These are phyloP conservation scores for Myanophis thanlyinensis DNA, from an alignment of 2,113 vertebrate genomes.

Conservation along the genomic window DNA sequence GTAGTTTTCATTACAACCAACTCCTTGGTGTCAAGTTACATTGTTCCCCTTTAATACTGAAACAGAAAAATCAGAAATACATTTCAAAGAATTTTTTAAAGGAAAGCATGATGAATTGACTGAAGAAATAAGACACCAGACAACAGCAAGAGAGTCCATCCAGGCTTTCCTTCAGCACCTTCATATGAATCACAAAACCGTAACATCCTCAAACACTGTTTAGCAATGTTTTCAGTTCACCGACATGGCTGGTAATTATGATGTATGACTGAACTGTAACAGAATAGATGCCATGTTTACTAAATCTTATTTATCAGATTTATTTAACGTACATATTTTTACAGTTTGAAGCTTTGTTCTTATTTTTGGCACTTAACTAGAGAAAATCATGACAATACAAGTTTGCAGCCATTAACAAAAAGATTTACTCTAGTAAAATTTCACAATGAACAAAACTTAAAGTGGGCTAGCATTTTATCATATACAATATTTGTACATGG, in stretches of 20 bases:
- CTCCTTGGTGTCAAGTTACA: conserved; percentile 62
- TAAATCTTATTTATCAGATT: neutral
- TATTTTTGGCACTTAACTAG: neutral
- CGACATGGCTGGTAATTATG: neutral
- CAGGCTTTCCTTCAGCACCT: conserved; percentile 81
- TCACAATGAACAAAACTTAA: neutral
- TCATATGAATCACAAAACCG: conserved; percentile 56
- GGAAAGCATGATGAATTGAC: conserved; percentile 73
- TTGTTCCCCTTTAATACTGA: conserved; percentile 81
- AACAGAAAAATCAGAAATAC: conserved; percentile 73
- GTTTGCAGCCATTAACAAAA: neutral
- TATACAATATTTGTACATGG: conserved; percentile 67
- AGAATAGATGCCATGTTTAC: neutral
- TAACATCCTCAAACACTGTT: conserved; percentile 28
- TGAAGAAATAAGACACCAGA: conserved; percentile 74
- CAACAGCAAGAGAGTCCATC: conserved; percentile 74
- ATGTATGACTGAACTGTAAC: neutral
- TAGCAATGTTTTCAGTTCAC: conserved; percentile 28
- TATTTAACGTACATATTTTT: neutral
- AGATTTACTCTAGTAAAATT: conserved; percentile 1
- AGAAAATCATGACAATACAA: neutral
- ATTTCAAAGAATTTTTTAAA: conserved; percentile 74
- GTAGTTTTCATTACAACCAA: conserved; percentile 44
- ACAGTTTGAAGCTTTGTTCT: neutral
- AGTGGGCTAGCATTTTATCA: conserved; percentile 35